phyloP scores from a whole-genome alignment of 2,113 vertebrate species.

The Stigmatopora argus region DNA sequence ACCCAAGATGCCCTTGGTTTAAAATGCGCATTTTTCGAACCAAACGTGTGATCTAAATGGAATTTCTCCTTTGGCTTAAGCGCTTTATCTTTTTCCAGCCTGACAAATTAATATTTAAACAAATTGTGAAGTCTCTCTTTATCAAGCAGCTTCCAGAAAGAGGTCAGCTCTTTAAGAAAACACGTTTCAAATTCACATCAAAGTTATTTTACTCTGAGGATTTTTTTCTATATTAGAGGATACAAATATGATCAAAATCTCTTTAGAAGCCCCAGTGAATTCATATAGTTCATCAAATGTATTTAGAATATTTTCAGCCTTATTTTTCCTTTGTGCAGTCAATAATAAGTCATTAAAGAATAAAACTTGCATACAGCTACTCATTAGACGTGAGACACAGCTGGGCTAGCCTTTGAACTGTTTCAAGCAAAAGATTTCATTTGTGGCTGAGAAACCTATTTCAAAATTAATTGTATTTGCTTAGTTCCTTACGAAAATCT shows the following conservation, averaged over 20 bases:
- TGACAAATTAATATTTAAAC: constrained; percentile 18
- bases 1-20: constrained; percentile 7
- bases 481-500: neutral
- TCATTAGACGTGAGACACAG: neutral
- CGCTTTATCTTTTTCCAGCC: constrained; percentile 14
- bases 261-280: neutral
- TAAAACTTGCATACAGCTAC: neutral
- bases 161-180: constrained; percentile 6
- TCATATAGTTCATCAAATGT: neutral
- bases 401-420: neutral
- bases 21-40: constrained; percentile 10
- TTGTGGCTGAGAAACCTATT: neutral
- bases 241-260: neutral
- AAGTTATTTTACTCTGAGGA: neutral
- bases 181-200: constrained; percentile 1
- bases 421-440: neutral
- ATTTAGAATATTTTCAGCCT: neutral
- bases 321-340: neutral
- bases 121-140: constrained; percentile 12
- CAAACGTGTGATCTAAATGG: neutral
- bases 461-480: neutral
- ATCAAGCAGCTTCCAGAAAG: constrained; percentile 11
- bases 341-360: neutral
- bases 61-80: constrained; percentile 11
- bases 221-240: neutral